Conservation (phyloP, 2,888 invertebrate species). For the Rugalucina vietnamica region DNA sequence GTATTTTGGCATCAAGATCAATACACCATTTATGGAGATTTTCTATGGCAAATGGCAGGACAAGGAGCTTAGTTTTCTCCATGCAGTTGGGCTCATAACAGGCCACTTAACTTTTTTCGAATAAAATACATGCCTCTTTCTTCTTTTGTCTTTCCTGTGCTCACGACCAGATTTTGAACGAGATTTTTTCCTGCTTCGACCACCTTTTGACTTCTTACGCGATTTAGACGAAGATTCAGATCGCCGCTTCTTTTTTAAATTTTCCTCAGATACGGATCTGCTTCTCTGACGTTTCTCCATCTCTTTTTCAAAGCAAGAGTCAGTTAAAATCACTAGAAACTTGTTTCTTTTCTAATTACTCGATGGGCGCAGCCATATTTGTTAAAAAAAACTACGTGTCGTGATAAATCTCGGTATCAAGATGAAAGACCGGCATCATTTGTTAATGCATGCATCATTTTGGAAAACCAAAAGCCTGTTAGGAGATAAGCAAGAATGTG, state of each 20-base stretch:
- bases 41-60: too few species aligned
- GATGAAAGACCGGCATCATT: too few species aligned
- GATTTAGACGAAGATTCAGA: slow-evolving; percentile 28
- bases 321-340: not conserved
- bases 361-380: slow-evolving; percentile 46
- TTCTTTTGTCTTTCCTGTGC: slow-evolving; percentile 55
- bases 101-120: too few species aligned
- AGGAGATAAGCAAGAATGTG: too few species aligned
- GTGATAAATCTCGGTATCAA: too few species aligned
- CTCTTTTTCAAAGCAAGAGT: not conserved
- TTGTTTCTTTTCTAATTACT: not conserved
- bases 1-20: too few species aligned
- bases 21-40: too few species aligned
- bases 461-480: too few species aligned
- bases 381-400: too few species aligned
- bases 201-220: not conserved
- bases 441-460: too few species aligned
- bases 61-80: too few species aligned
- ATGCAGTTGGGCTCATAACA: too few species aligned
- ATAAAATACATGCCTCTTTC: slow-evolving; percentile 20
- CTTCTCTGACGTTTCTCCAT: slow-evolving; percentile 40
- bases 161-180: not conserved
- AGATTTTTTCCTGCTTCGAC: slow-evolving; percentile 9
- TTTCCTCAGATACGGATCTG: slow-evolving; percentile 33
- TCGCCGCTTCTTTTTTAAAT: not conserved